Percentiles rank a stretch among this genome's conserved stretches.
Conservation (phyloP, 2,797 vertebrate species). For the Harpagifer antarcticus region DNA sequence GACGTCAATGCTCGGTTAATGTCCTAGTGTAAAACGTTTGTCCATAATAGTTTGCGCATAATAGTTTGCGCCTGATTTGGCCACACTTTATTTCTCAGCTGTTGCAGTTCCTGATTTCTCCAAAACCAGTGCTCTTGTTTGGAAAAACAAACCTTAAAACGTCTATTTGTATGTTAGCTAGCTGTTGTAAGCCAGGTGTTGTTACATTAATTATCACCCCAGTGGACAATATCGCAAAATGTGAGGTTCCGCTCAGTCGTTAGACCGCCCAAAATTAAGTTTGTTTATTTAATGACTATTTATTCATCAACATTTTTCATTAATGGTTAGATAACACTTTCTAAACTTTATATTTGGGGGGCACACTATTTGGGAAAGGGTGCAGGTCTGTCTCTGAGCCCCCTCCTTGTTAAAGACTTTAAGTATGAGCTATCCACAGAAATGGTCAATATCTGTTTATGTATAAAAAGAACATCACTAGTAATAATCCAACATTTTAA, state of each 20-base stretch:
- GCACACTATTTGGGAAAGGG: not conserved
- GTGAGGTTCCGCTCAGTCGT: not conserved
- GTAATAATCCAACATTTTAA: constrained; percentile 5
- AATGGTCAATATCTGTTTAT: not conserved
- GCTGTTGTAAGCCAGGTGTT: not conserved
- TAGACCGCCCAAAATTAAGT: not conserved
- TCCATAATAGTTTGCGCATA: no score
- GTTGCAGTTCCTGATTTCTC: not conserved
- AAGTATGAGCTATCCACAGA: not conserved
- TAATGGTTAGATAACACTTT: not conserved
- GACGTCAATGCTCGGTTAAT: not conserved
- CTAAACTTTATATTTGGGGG: no score
- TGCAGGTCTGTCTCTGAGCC: not conserved
- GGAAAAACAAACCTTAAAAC: not conserved
- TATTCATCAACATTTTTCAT: not conserved
- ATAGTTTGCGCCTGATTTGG: no score
- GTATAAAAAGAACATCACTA: not conserved
- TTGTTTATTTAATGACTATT: not conserved
- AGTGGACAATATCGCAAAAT: not conserved
- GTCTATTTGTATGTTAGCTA: not conserved
- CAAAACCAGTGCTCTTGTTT: not conserved
- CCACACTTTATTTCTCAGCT: not conserved
- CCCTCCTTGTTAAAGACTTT: not conserved
- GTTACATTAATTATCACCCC: not conserved
- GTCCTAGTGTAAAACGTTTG: not conserved